These are phyloP conservation scores for Andricus quercusramuli DNA, from an alignment of 2,888 invertebrate species.

Conservation along the genomic window DNA sequence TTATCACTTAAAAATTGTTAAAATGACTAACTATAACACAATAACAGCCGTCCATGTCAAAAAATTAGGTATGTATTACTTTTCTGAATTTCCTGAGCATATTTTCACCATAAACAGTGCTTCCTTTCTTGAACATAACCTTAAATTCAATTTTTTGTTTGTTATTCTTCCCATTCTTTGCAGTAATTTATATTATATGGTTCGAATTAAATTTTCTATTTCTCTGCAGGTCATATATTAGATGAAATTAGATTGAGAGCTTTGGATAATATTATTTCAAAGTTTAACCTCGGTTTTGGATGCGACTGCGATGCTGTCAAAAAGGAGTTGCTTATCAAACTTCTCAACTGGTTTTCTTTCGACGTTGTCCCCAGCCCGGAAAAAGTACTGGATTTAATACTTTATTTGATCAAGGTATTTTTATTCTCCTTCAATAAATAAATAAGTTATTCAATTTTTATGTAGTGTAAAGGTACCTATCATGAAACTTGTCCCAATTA, in stretches of 20 bases:
- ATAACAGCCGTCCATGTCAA: slow-evolving; percentile 67
- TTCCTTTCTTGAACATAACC: slow-evolving; percentile 15
- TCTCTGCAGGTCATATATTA: slow-evolving; percentile 80
- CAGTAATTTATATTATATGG: not conserved
- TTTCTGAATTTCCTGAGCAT: not conserved
- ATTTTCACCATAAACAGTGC: not conserved
- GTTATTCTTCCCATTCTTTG: not conserved
- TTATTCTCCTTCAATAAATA: slow-evolving; percentile 65
- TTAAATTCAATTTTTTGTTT: not conserved
- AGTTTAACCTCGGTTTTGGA: slow-evolving; percentile 83
- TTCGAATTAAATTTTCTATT: not conserved
- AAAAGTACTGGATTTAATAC: slow-evolving; percentile 82
- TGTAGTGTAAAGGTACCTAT: too few species aligned
- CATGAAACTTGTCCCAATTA: too few species aligned
- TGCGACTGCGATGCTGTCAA: slow-evolving; percentile 82
- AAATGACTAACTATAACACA: slow-evolving; percentile 62
- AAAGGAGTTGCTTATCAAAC: slow-evolving; percentile 81
- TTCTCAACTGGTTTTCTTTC: slow-evolving; percentile 84
- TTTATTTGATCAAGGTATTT: slow-evolving; percentile 81
- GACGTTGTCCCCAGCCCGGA: slow-evolving; percentile 80
- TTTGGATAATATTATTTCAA: slow-evolving; percentile 81
- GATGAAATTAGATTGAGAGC: slow-evolving; percentile 82
- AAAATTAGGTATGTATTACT: slow-evolving; percentile 66
- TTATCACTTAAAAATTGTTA: slow-evolving; percentile 39
- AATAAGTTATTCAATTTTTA: slow-evolving; percentile 25